phyloP scores from a whole-genome alignment of 1,140 invertebrate species.

The Drosophila novamexicana region DNA sequence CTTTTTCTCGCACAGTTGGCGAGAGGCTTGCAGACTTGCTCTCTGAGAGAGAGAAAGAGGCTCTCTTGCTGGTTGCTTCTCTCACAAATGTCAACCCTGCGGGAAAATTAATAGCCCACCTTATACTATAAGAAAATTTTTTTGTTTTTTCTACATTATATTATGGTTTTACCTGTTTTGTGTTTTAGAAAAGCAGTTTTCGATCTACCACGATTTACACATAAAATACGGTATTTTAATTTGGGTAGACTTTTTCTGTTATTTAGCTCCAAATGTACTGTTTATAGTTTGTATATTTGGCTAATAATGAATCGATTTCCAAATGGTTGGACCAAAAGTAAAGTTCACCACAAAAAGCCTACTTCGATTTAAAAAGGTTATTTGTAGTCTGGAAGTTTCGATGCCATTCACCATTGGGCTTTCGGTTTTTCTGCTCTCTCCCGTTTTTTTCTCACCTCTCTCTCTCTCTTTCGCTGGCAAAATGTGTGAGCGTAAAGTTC shows the following conservation, averaged over 20 bases:
- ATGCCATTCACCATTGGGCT: conserved; percentile 28
- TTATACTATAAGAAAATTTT: neutral
- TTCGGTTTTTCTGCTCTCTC: neutral
- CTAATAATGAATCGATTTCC: neutral
- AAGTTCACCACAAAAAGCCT: neutral
- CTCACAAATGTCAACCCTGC: conserved; percentile 14
- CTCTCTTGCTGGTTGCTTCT: neutral
- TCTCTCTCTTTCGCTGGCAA: neutral
- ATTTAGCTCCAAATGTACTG: neutral
- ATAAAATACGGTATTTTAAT: neutral
- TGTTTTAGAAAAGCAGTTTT: neutral
- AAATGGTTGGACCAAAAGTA: neutral
- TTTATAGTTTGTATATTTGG: neutral
- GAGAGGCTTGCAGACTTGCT: conserved; percentile 7
- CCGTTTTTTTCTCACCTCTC: neutral
- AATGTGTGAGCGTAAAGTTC: conserved; percentile 15
- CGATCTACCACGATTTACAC: neutral
- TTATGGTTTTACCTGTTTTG: neutral
- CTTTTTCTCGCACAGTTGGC: conserved; percentile 30
- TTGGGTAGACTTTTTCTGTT: neutral
- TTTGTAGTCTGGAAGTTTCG: conserved; percentile 25
- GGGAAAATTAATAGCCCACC: neutral
- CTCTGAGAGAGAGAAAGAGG: neutral
- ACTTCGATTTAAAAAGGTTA: neutral
- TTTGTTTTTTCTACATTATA: neutral